These are phyloP conservation scores for Phrynosoma blainvillii DNA, from an alignment of 2,113 vertebrate genomes.

Conservation along the genomic window DNA sequence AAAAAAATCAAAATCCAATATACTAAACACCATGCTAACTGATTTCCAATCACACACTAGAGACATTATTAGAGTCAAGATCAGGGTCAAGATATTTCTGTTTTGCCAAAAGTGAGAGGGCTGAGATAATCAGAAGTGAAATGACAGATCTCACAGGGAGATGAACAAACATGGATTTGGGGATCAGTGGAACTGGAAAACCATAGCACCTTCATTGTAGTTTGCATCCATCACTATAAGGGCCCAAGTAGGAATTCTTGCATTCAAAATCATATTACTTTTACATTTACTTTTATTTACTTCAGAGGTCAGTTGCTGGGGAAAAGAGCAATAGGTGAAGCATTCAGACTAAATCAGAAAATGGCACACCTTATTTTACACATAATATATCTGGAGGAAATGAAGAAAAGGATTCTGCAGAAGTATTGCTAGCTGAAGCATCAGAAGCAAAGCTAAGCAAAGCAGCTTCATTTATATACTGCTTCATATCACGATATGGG, in stretches of 20 bases:
- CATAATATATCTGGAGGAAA: neutral
- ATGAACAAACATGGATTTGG: neutral
- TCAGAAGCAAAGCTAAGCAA: too few relatives aligned
- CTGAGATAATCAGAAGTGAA: neutral
- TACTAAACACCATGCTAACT: too few relatives aligned
- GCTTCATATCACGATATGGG: too few relatives aligned
- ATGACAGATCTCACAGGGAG: neutral
- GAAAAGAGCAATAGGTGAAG: neutral
- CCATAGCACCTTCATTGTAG: rapidly evolving
- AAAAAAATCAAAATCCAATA: too few relatives aligned
- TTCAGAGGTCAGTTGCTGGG: conserved; percentile 28
- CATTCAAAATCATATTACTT: neutral
- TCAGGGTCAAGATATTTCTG: neutral
- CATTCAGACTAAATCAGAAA: neutral
- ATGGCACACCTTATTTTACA: neutral
- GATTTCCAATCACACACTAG: too few relatives aligned
- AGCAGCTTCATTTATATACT: too few relatives aligned
- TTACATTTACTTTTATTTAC: neutral
- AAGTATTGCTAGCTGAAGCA: neutral
- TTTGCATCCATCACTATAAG: neutral
- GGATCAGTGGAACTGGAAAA: rapidly evolving
- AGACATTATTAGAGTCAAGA: neutral
- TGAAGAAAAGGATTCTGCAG: conserved; percentile 15
- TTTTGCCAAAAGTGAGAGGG: neutral
- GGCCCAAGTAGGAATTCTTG: rapidly evolving